Evolutionary conservation across 2,888 invertebrate species (phyloP).

Genomic region (Marronus borbonicus): DNA sequence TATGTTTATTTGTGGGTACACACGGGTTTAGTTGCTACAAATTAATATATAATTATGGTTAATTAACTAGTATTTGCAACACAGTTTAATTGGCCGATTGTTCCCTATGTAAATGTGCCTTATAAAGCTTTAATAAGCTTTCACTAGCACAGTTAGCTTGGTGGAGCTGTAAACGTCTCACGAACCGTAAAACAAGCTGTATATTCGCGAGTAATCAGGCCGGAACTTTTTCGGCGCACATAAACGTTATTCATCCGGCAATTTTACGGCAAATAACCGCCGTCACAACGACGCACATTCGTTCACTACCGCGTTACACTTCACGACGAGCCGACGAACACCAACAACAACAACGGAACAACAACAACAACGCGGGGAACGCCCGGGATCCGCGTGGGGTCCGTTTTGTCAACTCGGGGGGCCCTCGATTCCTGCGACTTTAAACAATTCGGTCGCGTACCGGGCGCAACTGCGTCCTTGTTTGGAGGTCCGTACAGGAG

Average conservation of each 20-base stretch:
- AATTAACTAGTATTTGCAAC: no score
- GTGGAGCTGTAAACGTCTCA: no score
- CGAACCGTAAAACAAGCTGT: conserved; percentile 1
- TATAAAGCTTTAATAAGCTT: neutral
- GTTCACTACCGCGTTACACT: conserved; percentile 36
- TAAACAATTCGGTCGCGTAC: conserved; percentile 56
- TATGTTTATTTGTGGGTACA: no score
- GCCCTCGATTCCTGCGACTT: conserved; percentile 53
- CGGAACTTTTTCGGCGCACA: conserved; percentile 32
- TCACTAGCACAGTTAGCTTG: no score
- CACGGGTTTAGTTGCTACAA: no score
- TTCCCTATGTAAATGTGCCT: no score
- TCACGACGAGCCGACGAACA: conserved; percentile 46
- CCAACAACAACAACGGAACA: conserved; percentile 24
- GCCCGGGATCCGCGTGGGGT: conserved; percentile 55
- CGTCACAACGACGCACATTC: conserved; percentile 48
- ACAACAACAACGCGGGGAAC: conserved; percentile 55
- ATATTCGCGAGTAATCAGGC: conserved; percentile 21
- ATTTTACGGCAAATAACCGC: conserved; percentile 59
- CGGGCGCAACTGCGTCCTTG: conserved; percentile 53
- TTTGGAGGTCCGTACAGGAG: conserved; percentile 60
- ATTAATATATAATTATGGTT: no score
- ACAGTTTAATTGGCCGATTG: no score
- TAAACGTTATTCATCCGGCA: conserved; percentile 45
- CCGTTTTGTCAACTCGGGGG: conserved; percentile 59